Percentiles rank a stretch among this genome's conserved stretches.
Conservation (phyloP, 2,113 vertebrate species). For the Capra hircus region DNA sequence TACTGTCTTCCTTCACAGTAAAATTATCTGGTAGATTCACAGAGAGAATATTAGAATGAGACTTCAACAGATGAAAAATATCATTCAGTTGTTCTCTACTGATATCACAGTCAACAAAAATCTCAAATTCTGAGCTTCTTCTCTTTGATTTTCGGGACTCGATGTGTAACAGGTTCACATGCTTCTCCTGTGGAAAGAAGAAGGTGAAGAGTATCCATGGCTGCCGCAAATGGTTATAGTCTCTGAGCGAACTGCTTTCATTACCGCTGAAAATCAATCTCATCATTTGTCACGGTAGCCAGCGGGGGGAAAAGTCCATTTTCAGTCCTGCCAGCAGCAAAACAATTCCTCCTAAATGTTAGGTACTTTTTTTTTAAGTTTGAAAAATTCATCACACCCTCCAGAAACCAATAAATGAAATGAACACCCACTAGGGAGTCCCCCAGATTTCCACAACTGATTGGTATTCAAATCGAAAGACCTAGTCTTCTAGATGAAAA, state of each 20-base stretch:
- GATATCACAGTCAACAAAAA: slow-evolving; percentile 96
- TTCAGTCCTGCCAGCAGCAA: background rate
- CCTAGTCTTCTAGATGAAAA: background rate
- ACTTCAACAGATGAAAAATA: slow-evolving; percentile 91
- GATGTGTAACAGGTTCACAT: slow-evolving; percentile 95
- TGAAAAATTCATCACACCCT: background rate
- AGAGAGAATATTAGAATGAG: slow-evolving; percentile 88
- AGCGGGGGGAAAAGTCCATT: background rate
- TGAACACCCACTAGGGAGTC: background rate
- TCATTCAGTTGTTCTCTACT: slow-evolving; percentile 93
- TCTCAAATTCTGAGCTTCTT: slow-evolving; percentile 96
- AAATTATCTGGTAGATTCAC: slow-evolving; percentile 88
- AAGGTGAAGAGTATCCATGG: background rate
- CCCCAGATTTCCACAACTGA: background rate
- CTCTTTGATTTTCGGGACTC: slow-evolving; percentile 96
- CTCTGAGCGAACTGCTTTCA: background rate
- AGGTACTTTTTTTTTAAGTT: background rate
- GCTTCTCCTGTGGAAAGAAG: slow-evolving; percentile 87
- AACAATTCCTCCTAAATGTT: background rate
- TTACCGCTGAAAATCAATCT: background rate
- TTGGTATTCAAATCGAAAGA: background rate
- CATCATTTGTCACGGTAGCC: background rate
- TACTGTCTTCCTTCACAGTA: slow-evolving; percentile 83
- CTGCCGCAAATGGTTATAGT: background rate
- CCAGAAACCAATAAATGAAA: background rate